A percentile compares a stretch with the other conserved stretches of the same genome.
These are phyloP conservation scores for Calcarius lapponicus DNA, from an alignment of 2,797 vertebrate genomes.

Conservation along the genomic window DNA sequence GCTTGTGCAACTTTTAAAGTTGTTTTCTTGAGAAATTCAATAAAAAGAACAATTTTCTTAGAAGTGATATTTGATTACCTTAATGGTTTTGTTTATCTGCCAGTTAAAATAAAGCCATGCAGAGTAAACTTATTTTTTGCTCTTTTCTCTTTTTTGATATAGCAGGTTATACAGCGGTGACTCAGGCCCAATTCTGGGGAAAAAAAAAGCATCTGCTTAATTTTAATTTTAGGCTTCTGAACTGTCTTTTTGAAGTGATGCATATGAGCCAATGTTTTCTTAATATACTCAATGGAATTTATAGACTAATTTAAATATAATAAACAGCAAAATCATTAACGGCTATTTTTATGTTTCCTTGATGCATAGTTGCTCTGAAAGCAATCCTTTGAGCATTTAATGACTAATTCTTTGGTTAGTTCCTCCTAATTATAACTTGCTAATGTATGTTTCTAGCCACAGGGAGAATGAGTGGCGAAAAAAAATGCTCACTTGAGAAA, in stretches of 20 bases:
- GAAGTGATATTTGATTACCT: background rate
- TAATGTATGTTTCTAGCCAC: background rate
- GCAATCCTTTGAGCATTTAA: background rate
- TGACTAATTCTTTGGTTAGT: background rate
- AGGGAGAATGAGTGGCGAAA: background rate
- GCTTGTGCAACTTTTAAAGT: background rate
- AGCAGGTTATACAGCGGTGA: background rate
- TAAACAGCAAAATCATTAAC: background rate
- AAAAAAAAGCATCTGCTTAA: background rate
- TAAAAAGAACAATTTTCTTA: background rate
- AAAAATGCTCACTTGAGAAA: constrained; percentile 32
- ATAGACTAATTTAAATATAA: background rate
- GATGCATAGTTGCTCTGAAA: background rate
- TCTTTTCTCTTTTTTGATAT: background rate
- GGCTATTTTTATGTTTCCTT: background rate
- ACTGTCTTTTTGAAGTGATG: background rate
- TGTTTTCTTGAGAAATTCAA: background rate
- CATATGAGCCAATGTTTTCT: background rate
- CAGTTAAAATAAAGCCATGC: background rate
- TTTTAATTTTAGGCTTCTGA: background rate
- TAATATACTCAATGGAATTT: background rate
- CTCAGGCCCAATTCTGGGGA: background rate
- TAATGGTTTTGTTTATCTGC: background rate
- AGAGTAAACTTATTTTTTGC: background rate
- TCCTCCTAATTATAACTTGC: background rate